Base-by-base conservation (phyloP, 1,140 invertebrate species). In the Eulimnadia texana region DNA sequence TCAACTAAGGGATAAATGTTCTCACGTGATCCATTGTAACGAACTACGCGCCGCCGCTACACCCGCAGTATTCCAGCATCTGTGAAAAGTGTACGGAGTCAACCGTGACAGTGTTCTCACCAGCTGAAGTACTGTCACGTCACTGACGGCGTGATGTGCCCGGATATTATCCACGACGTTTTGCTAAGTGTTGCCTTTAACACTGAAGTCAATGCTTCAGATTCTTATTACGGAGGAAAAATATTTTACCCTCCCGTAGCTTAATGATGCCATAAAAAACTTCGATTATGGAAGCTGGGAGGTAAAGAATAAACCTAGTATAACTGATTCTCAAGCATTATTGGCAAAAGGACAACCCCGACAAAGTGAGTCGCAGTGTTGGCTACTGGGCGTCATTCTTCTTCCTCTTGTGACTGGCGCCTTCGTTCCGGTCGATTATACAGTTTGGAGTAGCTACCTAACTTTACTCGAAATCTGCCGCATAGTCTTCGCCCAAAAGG, bases 151-250 rank as follows among this genome's bases (percentile, higher is more conserved):
- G 50, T 19, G 33, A 50, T 60, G 53, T 20, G 33, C 3, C 55
- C 47, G n/a, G 61, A 63, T 63, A 16, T 2, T 23, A 63, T 63
- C 56, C 61, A 63, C 47, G 61, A 61, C 27, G 13, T 58, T 19
- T 47, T 63, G n/a, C 23, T 60, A 55, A 42, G 55, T 60, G 2
- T 24, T 63, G 20, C 61, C 61, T 28, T 22, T 62, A 20, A 57
- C 53, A 11, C 19, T 63, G n/a, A 19, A 19, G n/a, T 24, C 20
- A 24, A 25, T 63, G 29, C 47, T 63, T 13, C 28, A 33, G n/a
- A 23, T 33, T 29, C 42, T 42, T 19, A 58, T 63, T 16, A 49
- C 20, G 19, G 49, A 19, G 20, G 24, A 25, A 23, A 63, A 59
- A 55, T 58, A 42, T 47, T 58, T 62, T 27, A 60, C 61, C n/a